phyloP scores from a whole-genome alignment of 1,140 invertebrate species.

The Drosophila seguyi region DNA sequence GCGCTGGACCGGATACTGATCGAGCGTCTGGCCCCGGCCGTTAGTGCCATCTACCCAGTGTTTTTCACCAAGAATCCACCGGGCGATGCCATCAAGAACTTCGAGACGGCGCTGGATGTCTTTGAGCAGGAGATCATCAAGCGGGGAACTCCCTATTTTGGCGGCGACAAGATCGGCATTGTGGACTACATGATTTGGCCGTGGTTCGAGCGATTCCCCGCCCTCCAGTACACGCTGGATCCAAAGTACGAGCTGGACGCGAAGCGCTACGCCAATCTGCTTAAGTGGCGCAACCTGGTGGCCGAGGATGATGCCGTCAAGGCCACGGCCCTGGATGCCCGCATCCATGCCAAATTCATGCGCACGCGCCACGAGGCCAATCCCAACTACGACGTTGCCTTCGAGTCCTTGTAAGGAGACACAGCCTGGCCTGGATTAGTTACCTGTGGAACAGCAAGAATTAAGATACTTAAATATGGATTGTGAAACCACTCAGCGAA shows the following conservation, averaged over 20 bases:
- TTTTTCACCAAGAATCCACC: conserved; percentile 64
- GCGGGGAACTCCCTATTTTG: conserved; percentile 88
- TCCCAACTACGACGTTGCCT: conserved; percentile 89
- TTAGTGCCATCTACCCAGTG: conserved; percentile 69
- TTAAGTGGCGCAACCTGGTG: conserved; percentile 89
- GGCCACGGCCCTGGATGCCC: conserved; percentile 88
- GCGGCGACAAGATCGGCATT: conserved; percentile 91
- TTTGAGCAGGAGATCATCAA: conserved; percentile 89
- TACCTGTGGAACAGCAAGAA: background rate
- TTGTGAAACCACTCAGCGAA: conserved; percentile 20
- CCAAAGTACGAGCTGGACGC: conserved; percentile 66
- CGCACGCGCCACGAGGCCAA: conserved; percentile 87
- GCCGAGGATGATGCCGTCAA: conserved; percentile 90
- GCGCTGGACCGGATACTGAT: conserved; percentile 92
- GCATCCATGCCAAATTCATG: conserved; percentile 91
- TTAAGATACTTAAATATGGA: conserved; percentile 21
- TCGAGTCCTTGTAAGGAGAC: conserved; percentile 32
- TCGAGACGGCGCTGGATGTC: conserved; percentile 87
- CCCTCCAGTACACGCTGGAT: conserved; percentile 54
- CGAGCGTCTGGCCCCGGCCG: conserved; percentile 87
- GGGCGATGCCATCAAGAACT: conserved; percentile 63
- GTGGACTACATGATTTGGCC: conserved; percentile 97
- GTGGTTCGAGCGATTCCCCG: conserved; percentile 90
- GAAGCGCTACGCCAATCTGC: conserved; percentile 72
- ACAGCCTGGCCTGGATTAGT: background rate